Evolutionary conservation across 1,140 invertebrate species (phyloP), one percentile per base, ranked within the genome.

Genomic region (Chionoecetes opilio): DNA sequence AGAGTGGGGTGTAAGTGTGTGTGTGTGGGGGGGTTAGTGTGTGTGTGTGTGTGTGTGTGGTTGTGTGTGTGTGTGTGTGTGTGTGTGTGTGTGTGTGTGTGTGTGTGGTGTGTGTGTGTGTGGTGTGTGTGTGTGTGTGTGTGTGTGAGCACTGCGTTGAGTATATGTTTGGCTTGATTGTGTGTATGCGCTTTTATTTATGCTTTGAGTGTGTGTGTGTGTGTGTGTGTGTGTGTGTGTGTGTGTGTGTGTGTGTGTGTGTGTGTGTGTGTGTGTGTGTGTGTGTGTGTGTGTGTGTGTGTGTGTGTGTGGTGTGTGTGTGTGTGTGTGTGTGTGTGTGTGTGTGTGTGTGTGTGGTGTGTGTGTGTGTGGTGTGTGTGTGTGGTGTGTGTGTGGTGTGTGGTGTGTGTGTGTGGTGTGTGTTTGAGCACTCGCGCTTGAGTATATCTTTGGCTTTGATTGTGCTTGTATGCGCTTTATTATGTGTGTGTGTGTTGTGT

Each of bases 161-260:
- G 63, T 75, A n/a, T 26, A 26, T 75, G 63, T 75, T 75, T 75
- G n/a, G 63, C 63, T 75, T 75, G 63, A 75, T 75, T 75, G 63
- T 75, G 63, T 53, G 46, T 9, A 53, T 53, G 46, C 8, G 46
- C 21, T 53, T 53, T 53, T n/a, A n/a, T n/a, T n/a, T n/a, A n/a
- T n/a, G n/a, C n/a, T n/a, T n/a, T n/a, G n/a, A n/a, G n/a, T n/a
- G n/a, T n/a, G n/a, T n/a, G n/a, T n/a, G n/a, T n/a, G n/a, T n/a
- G n/a, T n/a, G 29, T 32, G 89, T 91, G 29, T 34, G 35, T 34
- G 35, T 91, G 89, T 91, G 89, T 91, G 89, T 91, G 89, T 91
- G 89, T 91, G 89, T 91, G 89, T 91, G 89, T 91, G 89, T 91
- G 89, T 91, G 89, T 91, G 89, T 91, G 89, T 91, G 89, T 91